These are phyloP conservation scores for Momotus momota DNA, from an alignment of 2,797 vertebrate genomes.

Conservation along the genomic window DNA sequence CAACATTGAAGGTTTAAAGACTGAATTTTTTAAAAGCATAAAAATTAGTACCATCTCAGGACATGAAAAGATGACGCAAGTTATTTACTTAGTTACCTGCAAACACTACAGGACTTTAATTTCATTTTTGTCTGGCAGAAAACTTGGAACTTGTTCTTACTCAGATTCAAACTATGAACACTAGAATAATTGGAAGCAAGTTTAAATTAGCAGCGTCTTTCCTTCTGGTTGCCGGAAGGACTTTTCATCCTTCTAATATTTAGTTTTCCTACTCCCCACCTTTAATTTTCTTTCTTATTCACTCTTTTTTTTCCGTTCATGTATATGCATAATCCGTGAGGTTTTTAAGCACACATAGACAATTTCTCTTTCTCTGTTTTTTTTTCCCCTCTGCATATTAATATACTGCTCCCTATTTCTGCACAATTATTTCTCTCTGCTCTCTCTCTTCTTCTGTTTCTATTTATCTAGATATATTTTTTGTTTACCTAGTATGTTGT, in stretches of 20 bases:
- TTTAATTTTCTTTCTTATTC: background rate
- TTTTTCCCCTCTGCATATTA: background rate
- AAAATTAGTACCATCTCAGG: background rate
- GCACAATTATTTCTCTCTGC: background rate
- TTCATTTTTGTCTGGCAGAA: conserved; percentile 15
- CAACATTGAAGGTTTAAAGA: background rate
- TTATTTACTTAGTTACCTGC: too few species aligned
- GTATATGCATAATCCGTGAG: fast-evolving
- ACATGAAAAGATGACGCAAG: background rate
- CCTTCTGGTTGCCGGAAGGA: background rate
- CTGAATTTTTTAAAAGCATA: background rate
- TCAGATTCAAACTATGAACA: background rate
- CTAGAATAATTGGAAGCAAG: background rate
- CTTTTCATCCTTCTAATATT: background rate
- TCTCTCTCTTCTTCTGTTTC: background rate
- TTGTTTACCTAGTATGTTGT: background rate
- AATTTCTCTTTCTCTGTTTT: background rate
- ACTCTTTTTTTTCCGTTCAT: background rate
- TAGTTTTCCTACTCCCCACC: background rate
- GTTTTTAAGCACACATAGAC: background rate
- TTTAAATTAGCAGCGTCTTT: background rate
- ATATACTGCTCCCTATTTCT: background rate
- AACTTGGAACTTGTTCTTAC: background rate
- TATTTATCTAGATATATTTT: background rate
- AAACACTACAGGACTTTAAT: background rate